A percentile compares a stretch with the other conserved stretches of the same genome.
phyloP scores from a whole-genome alignment of 2,113 vertebrate species.

The Stigmatopora nigra region DNA sequence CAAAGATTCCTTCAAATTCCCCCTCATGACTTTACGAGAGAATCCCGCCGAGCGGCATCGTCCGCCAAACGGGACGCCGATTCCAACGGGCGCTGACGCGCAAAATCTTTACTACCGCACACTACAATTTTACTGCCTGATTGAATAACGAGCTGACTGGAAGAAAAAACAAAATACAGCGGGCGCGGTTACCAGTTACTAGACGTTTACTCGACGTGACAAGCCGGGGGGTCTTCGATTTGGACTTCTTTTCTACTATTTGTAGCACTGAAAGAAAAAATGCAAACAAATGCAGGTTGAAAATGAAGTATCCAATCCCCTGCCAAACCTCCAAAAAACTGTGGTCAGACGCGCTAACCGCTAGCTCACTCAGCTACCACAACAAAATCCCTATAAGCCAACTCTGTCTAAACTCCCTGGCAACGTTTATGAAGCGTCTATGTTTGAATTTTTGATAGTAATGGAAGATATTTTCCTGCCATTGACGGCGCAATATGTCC shows the following conservation, averaged over 20 bases:
- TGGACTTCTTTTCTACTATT: too few species aligned
- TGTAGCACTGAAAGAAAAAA: too few species aligned
- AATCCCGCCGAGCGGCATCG: conserved; percentile 29
- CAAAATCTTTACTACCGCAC: conserved; percentile 35
- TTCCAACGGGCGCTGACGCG: conserved; percentile 27
- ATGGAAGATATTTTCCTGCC: too few species aligned
- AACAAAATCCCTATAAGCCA: conserved; percentile 19
- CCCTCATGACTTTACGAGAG: conserved; percentile 28
- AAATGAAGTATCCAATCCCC: neutral
- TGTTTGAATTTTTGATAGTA: neutral
- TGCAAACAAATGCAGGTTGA: too few species aligned
- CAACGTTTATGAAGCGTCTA: conserved; percentile 34
- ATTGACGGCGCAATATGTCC: too few species aligned
- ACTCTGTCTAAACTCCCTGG: conserved; percentile 25
- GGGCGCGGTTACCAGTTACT: conserved; percentile 10
- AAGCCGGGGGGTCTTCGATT: too few species aligned
- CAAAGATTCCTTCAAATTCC: conserved; percentile 9
- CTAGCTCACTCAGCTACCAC: neutral
- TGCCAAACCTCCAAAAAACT: neutral
- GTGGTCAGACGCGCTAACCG: neutral
- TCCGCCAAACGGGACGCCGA: conserved; percentile 30
- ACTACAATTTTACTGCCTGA: conserved; percentile 56
- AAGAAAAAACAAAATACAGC: conserved; percentile 35
- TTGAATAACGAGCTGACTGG: conserved; percentile 64
- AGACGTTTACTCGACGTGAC: too few species aligned